phyloP scores from a whole-genome alignment of 2,888 invertebrate genomes.

The Oeneis ivallda region DNA sequence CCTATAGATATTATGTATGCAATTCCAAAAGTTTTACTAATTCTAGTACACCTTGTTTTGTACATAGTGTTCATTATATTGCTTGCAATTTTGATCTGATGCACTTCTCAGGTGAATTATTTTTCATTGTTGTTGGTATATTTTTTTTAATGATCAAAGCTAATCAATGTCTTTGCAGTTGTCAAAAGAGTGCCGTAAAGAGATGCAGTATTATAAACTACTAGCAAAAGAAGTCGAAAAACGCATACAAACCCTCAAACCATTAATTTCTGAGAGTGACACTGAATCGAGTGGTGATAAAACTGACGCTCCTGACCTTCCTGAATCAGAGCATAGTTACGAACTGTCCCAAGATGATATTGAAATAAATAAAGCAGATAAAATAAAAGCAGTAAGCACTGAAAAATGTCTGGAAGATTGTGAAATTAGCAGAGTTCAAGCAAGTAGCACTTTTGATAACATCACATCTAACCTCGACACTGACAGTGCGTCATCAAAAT shows the following conservation, averaged over 20 bases:
- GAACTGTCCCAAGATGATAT: slow-evolving; percentile 46
- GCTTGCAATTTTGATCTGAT: slow-evolving; percentile 13
- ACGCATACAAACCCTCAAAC: slow-evolving; percentile 70
- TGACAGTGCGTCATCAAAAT: slow-evolving; percentile 39
- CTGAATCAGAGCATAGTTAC: slow-evolving; percentile 55
- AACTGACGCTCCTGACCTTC: slow-evolving; percentile 62
- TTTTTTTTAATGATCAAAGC: slow-evolving; percentile 9
- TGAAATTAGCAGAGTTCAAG: slow-evolving; percentile 29
- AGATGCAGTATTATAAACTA: slow-evolving; percentile 85
- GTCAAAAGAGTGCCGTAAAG: slow-evolving; percentile 82
- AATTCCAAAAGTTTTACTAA: slow-evolving; percentile 17
- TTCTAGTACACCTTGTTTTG: slow-evolving; percentile 16
- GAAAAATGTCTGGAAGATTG: slow-evolving; percentile 40
- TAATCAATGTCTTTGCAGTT: slow-evolving; percentile 74
- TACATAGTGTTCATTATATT: slow-evolving; percentile 25
- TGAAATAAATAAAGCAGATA: slow-evolving; percentile 44
- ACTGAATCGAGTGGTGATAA: slow-evolving; percentile 55
- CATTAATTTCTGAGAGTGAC: slow-evolving; percentile 57
- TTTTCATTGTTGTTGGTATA: slow-evolving; percentile 7
- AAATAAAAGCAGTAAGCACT: slow-evolving; percentile 37
- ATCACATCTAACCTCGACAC: slow-evolving; percentile 46
- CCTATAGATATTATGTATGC: slow-evolving; percentile 13
- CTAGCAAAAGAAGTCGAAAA: slow-evolving; percentile 85
- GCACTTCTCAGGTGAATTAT: slow-evolving; percentile 25
- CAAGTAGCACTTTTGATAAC: slow-evolving; percentile 36